Base-by-base conservation (phyloP, 2,113 vertebrate genomes). In the Plectropomus leopardus region DNA sequence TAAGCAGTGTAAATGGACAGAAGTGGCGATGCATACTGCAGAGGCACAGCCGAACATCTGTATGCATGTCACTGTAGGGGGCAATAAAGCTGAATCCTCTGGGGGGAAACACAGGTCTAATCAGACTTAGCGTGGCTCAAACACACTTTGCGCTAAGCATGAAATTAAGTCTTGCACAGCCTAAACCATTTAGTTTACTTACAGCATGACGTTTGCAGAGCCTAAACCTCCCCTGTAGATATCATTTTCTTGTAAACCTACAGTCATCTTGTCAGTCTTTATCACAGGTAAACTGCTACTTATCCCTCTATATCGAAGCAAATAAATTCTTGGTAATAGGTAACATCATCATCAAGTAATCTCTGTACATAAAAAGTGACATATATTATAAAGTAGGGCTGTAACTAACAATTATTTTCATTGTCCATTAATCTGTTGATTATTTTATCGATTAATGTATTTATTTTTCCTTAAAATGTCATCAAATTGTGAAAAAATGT, bases 81-180 rank as follows among this genome's bases (percentile, higher is more conserved):
- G 36, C 21, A 61, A n/a, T 36, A 55, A 21, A 42, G 44, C 23
- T 26, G 24, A 63, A 71, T 66, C 66, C 60, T 47, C 53, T n/a
- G 3, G 70, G 58, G 58, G 10, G 50, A 26, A 66, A 45, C 51
- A 58, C 40, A 63, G 23, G 63, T 55, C 48, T 66, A 47, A 79
- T 50, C 55, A 61, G 55, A 23, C 24, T 34, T 63, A n/a, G 8
- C 42, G 55, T 17, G 11, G 44, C 21, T 44, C 9, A 5, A 8
- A 36, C 26, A 58, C 26, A 66, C 24, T n/a, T 42, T 58, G 14
- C 2, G 0, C 44, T 32, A 21, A 24, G 23, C 28, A 32, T 40
- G 11, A 68, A 45, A 36, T 67, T 2, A 47, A 53, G n/a, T 19
- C 23, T 58, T 47, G 21, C 23, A 28, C 5, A 19, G 16, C 13